These are phyloP conservation scores for Beaufortia kweichowensis DNA, from an alignment of 2,113 vertebrate species.

Conservation along the genomic window DNA sequence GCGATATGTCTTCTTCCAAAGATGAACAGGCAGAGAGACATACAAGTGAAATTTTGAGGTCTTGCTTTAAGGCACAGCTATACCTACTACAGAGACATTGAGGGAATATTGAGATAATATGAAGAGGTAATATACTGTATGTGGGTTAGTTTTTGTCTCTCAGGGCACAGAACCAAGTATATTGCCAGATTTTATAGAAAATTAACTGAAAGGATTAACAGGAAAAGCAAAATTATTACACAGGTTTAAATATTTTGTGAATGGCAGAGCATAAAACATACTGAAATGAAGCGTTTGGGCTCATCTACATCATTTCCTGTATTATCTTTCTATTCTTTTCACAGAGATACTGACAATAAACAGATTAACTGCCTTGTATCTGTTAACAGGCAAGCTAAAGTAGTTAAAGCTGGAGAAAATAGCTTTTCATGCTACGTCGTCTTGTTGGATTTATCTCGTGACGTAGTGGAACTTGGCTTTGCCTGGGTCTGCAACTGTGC, in stretches of 20 bases:
- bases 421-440: conserved; percentile 79
- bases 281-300: conserved; percentile 49
- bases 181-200: conserved; percentile 51
- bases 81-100: conserved; percentile 42
- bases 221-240: conserved; percentile 44
- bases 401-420: conserved; percentile 29
- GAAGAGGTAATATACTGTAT: background rate
- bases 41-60: conserved; percentile 35
- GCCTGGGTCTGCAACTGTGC: conserved; percentile 59
- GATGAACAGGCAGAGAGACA: conserved; percentile 41
- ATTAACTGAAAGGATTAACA: conserved; percentile 20
- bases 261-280: conserved; percentile 52
- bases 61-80: conserved; percentile 61
- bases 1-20: conserved; percentile 50
- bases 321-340: conserved; percentile 28
- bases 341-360: conserved; percentile 33
- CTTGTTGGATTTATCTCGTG: conserved; percentile 75
- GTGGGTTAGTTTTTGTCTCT: conserved; percentile 34
- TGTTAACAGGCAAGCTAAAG: conserved; percentile 65
- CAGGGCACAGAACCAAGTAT: conserved; percentile 38
- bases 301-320: conserved; percentile 4
- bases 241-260: conserved; percentile 27
- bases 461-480: conserved; percentile 47
- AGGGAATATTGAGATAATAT: conserved; percentile 11
- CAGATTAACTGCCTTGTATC: background rate